Percentiles rank a stretch among this genome's conserved stretches.
phyloP scores from a whole-genome alignment of 1,140 invertebrate genomes.

The Acromyrmex echinatior region DNA sequence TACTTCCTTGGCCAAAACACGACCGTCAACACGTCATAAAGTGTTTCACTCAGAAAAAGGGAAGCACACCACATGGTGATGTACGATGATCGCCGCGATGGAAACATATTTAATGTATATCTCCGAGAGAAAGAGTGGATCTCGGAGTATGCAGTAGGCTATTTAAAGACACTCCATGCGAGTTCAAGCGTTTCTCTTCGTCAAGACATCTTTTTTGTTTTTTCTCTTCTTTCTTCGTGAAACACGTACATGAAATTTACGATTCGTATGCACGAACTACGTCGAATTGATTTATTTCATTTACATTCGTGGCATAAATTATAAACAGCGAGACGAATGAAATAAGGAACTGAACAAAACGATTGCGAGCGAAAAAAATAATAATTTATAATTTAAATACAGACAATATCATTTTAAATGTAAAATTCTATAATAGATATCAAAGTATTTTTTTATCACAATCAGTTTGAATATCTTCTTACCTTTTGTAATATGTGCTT shows the following conservation, averaged over 20 bases:
- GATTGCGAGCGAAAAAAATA: not conserved
- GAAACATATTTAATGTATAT: slow-evolving; percentile 70
- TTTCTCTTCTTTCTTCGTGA: slow-evolving; percentile 7
- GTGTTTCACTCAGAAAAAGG: slow-evolving; percentile 62
- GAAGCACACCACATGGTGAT: slow-evolving; percentile 74
- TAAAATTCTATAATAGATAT: not conserved
- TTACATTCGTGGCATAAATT: slow-evolving; percentile 35
- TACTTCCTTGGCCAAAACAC: slow-evolving; percentile 77
- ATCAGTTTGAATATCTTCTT: not conserved
- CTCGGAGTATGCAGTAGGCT: slow-evolving; percentile 5
- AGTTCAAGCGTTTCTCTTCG: slow-evolving; percentile 18
- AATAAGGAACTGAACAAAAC: not conserved
- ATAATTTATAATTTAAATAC: slow-evolving; percentile 10
- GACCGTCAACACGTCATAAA: slow-evolving; percentile 81
- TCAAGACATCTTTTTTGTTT: not conserved
- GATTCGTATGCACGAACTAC: not conserved
- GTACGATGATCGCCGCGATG: slow-evolving; percentile 71
- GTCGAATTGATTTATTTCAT: slow-evolving; percentile 41
- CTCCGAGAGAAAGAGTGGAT: slow-evolving; percentile 43
- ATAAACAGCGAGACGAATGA: not conserved
- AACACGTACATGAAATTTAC: slow-evolving; percentile 26
- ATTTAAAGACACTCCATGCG: slow-evolving; percentile 34
- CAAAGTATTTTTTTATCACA: not conserved
- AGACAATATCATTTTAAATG: not conserved
- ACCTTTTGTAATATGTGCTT: not conserved